phyloP scores from a whole-genome alignment of 2,113 vertebrate species.

The Upupa epops region DNA sequence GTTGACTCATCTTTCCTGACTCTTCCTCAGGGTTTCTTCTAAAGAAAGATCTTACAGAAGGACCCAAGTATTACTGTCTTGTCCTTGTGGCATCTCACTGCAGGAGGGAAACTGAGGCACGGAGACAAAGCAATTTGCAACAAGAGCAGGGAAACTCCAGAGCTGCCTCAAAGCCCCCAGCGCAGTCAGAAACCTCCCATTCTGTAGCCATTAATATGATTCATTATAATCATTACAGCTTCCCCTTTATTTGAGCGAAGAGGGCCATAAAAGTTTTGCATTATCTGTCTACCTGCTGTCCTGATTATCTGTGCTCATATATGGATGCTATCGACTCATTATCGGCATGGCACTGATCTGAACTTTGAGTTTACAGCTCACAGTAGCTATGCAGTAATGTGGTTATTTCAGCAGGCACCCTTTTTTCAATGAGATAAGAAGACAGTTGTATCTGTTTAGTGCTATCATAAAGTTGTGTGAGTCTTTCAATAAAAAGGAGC shows the following conservation, averaged over 20 bases:
- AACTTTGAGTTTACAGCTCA: conserved; percentile 53
- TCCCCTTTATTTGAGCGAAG: not conserved
- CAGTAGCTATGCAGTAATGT: conserved; percentile 17
- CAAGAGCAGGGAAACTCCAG: not conserved
- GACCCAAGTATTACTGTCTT: not conserved
- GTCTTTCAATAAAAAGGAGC: not conserved
- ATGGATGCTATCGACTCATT: not conserved
- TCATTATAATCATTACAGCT: not conserved
- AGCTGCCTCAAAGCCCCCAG: not conserved
- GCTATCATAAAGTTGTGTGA: conserved; percentile 8
- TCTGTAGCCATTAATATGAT: not conserved
- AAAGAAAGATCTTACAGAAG: not conserved
- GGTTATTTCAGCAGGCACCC: not conserved
- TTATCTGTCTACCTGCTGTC: not conserved
- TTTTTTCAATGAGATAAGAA: conserved; percentile 25
- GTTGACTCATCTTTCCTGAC: accelerated
- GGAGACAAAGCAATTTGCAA: accelerated
- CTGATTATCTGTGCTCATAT: not conserved
- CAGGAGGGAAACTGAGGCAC: not conserved
- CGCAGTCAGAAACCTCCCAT: not conserved
- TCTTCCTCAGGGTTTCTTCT: not conserved
- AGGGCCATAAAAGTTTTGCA: not conserved
- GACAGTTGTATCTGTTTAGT: conserved; percentile 32
- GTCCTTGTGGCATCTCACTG: not conserved
- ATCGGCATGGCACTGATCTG: not conserved